phyloP scores from a whole-genome alignment of 2,888 invertebrate genomes.

The Acrobasis suavella region DNA sequence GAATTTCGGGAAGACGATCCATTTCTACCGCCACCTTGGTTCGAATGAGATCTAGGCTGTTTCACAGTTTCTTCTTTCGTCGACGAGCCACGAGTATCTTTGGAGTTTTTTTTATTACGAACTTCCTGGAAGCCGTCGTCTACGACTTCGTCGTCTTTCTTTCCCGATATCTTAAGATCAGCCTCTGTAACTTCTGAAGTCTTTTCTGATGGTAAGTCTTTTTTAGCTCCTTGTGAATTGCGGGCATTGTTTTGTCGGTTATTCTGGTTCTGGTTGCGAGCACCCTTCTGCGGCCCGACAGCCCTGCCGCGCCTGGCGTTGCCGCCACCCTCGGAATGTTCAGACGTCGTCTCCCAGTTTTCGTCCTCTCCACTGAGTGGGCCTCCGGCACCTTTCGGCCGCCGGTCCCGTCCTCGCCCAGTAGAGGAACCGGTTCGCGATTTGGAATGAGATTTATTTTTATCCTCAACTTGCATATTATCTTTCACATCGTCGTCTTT shows the following conservation, averaged over 20 bases:
- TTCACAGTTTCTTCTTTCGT: slow-evolving; percentile 65
- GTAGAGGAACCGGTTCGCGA: slow-evolving; percentile 86
- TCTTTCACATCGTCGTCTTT: slow-evolving; percentile 69
- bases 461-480: slow-evolving; percentile 79
- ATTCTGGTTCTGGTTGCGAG: slow-evolving; percentile 62
- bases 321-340: slow-evolving; percentile 86
- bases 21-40: slow-evolving; percentile 72
- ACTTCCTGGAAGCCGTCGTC: slow-evolving; percentile 93
- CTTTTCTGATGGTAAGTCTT: slow-evolving; percentile 60
- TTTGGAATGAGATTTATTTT: slow-evolving; percentile 85
- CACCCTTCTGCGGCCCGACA: slow-evolving; percentile 55
- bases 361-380: slow-evolving; percentile 81
- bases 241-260: slow-evolving; percentile 63
- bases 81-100: slow-evolving; percentile 75
- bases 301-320: slow-evolving; percentile 56
- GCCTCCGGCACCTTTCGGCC: slow-evolving; percentile 61
- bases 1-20: slow-evolving; percentile 70
- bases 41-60: slow-evolving; percentile 73
- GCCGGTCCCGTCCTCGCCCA: slow-evolving; percentile 75
- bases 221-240: slow-evolving; percentile 56
- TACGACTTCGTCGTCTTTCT: slow-evolving; percentile 78
- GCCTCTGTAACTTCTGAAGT: slow-evolving; percentile 67
- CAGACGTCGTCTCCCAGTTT: slow-evolving; percentile 92
- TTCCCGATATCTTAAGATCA: slow-evolving; percentile 64
- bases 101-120: slow-evolving; percentile 88